Conservation (phyloP, 2,888 invertebrate genomes). For the Lissonota sp. region DNA sequence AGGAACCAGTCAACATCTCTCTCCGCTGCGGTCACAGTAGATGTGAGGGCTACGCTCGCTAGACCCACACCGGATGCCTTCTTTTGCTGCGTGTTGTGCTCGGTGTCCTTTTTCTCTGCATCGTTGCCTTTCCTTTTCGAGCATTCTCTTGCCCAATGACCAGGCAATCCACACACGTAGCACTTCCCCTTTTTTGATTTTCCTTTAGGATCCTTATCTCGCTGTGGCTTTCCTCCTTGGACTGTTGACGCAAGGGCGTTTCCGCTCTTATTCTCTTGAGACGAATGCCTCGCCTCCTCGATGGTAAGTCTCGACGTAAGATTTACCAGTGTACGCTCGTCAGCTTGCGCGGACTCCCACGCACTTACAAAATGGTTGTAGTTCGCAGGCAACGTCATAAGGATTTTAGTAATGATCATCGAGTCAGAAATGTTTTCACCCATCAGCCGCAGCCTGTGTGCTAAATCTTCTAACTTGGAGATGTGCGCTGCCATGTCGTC, state of each 20-base stretch:
- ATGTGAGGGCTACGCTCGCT: conserved; percentile 21
- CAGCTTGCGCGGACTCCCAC: conserved; percentile 58
- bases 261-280: conserved; percentile 23
- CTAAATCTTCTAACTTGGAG: conserved; percentile 66
- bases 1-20: conserved; percentile 40
- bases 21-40: neutral
- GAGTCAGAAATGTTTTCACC: conserved; percentile 59
- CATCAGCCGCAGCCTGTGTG: conserved; percentile 52
- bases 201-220: conserved; percentile 6
- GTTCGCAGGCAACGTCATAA: conserved; percentile 62
- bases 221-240: conserved; percentile 1
- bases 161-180: conserved; percentile 2
- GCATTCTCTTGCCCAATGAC: conserved; percentile 27
- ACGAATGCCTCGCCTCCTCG: conserved; percentile 18
- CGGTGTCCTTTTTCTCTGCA: neutral
- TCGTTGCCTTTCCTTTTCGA: conserved; percentile 4
- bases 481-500: conserved; percentile 67
- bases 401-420: conserved; percentile 67
- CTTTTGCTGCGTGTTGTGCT: neutral
- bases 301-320: conserved; percentile 48
- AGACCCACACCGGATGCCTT: neutral
- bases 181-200: conserved; percentile 52
- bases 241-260: conserved; percentile 6
- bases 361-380: conserved; percentile 67
- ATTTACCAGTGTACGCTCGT: conserved; percentile 49